Conservation (phyloP, 2,113 vertebrate species). For the Microtus pennsylvanicus region DNA sequence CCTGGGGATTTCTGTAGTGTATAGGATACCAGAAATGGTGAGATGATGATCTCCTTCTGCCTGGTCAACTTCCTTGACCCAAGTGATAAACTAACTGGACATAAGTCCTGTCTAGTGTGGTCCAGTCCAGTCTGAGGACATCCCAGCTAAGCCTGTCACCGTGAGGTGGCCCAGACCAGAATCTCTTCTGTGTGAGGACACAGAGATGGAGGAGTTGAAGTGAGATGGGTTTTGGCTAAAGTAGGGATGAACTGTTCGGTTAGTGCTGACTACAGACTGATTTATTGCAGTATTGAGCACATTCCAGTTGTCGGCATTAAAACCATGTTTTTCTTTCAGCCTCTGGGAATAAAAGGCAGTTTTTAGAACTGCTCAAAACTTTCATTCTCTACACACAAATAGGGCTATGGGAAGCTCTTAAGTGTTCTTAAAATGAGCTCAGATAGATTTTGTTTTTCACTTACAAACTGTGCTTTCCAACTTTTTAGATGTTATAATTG, state of each 20-base stretch:
- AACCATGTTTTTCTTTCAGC: conserved; percentile 26
- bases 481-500: conserved; percentile 45
- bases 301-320: conserved; percentile 2
- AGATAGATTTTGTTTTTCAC: neutral
- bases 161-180: conserved; percentile 90
- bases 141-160: conserved; percentile 91
- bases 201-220: conserved; percentile 73
- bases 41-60: conserved; percentile 84
- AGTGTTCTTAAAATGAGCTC: conserved; percentile 56
- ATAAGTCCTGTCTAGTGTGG: conserved; percentile 86
- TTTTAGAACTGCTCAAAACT: conserved; percentile 34
- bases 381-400: conserved; percentile 57
- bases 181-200: conserved; percentile 91
- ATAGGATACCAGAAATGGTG: conserved; percentile 85
- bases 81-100: conserved; percentile 93
- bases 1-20: conserved; percentile 87
- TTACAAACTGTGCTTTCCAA: conserved; percentile 54
- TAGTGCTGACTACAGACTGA: neutral
- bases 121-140: conserved; percentile 93
- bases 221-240: neutral
- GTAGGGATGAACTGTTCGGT: neutral
- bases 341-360: conserved; percentile 33
- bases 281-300: neutral
- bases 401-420: conserved; percentile 20
- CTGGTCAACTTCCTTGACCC: conserved; percentile 88